A percentile compares a stretch with the other conserved stretches of the same genome.
These are phyloP conservation scores for Coranthus polyacanthus DNA, from an alignment of 2,797 vertebrate genomes.

Conservation along the genomic window DNA sequence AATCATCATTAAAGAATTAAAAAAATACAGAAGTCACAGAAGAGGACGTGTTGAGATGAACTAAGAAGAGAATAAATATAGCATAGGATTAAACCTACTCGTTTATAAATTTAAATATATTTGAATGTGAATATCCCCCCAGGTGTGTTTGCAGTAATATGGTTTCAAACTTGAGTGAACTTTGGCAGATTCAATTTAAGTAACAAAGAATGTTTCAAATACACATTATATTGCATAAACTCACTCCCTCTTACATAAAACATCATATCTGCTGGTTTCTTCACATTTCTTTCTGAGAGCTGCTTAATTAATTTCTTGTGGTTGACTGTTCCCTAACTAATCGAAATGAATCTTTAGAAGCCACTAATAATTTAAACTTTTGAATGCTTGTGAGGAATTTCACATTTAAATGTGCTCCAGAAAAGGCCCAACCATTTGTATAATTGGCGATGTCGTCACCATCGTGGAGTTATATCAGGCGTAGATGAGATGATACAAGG, in stretches of 20 bases:
- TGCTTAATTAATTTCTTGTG: constrained; percentile 33
- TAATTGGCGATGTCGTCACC: not conserved
- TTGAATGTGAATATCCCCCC: too few species aligned
- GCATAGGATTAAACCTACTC: too few species aligned
- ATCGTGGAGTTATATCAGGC: not conserved
- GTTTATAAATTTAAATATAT: too few species aligned
- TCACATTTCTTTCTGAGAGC: constrained; percentile 16
- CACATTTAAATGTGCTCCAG: not conserved
- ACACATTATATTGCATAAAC: constrained; percentile 22
- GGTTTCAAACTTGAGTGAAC: constrained; percentile 23
- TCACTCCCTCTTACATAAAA: too few species aligned
- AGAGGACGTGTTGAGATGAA: too few species aligned
- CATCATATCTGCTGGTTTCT: constrained; percentile 30
- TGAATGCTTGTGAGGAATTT: not conserved
- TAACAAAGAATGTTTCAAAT: constrained; percentile 40
- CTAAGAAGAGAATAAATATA: too few species aligned
- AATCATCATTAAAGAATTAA: constrained; percentile 34
- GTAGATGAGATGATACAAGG: too few species aligned
- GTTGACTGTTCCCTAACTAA: constrained; percentile 4
- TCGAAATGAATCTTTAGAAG: not conserved
- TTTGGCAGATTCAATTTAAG: constrained; percentile 31
- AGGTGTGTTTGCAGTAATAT: constrained; percentile 19
- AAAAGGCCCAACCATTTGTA: not conserved
- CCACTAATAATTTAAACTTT: not conserved
- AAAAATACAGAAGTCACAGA: not conserved